Evolutionary conservation across 1,140 invertebrate genomes (phyloP).

Genomic region (Nymphalis io): DNA sequence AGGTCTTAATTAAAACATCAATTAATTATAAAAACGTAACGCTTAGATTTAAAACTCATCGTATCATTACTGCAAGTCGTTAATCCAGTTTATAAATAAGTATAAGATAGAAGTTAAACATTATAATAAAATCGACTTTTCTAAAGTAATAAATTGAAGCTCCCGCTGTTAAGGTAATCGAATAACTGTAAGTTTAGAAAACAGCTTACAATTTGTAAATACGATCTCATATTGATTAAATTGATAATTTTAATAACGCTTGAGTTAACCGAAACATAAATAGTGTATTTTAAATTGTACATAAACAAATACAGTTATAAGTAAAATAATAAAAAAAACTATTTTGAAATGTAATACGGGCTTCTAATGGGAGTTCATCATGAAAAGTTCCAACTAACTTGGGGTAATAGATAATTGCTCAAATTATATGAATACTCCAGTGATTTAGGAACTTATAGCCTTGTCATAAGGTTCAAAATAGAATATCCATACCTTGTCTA

Average conservation of each 20-base stretch:
- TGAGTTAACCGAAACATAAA: background rate
- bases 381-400: constrained; percentile 8
- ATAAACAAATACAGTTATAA: background rate
- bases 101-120: constrained; percentile 6
- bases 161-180: constrained; percentile 4
- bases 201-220: background rate
- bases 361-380: constrained; percentile 13
- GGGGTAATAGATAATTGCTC: constrained; percentile 9
- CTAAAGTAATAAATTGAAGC: constrained; percentile 2
- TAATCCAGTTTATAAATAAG: constrained; percentile 5
- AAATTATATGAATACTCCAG: background rate
- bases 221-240: background rate
- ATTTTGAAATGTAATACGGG: constrained; percentile 9
- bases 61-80: background rate
- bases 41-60: constrained; percentile 2
- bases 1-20: background rate
- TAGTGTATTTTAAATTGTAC: background rate
- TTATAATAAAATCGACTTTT: background rate
- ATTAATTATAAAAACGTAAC: background rate
- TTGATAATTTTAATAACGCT: background rate
- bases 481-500: background rate
- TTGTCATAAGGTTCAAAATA: constrained; percentile 7
- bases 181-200: background rate
- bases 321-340: background rate
- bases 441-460: background rate